Evolutionary conservation across 2,113 vertebrate species (phyloP).

Genomic region (Syrmaticus mikado): DNA sequence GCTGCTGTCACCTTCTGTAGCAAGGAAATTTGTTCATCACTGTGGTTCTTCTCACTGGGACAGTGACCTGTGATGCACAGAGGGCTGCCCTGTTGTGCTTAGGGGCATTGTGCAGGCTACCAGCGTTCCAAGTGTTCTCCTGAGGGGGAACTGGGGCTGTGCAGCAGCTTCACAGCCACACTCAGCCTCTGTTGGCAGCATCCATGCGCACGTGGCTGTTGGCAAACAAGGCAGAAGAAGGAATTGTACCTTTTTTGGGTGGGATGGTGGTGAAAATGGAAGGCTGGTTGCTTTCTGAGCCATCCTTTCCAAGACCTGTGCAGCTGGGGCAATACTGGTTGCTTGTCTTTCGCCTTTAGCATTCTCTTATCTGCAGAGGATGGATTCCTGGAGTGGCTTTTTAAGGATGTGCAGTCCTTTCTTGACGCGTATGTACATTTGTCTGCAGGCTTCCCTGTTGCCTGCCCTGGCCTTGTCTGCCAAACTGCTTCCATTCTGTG

Average conservation of each 20-base stretch:
- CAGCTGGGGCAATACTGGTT: not conserved
- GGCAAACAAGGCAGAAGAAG: not conserved
- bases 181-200: not conserved
- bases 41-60: fast-evolving
- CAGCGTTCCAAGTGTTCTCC: not conserved
- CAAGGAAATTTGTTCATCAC: not conserved
- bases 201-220: fast-evolving
- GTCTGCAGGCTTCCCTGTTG: not conserved
- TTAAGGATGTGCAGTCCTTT: not conserved
- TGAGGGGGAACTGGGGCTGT: not conserved
- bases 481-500: fast-evolving
- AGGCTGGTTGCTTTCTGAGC: not conserved
- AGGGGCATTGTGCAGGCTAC: not conserved
- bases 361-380: not conserved
- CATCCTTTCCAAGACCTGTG: fast-evolving
- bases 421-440: not conserved
- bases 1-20: not conserved
- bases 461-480: not conserved
- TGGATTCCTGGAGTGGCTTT: not conserved
- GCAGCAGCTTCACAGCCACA: fast-evolving
- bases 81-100: not conserved
- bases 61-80: not conserved
- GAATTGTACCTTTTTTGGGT: not conserved
- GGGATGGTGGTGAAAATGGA: not conserved
- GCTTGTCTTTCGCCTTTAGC: too few relatives aligned